phyloP scores from a whole-genome alignment of 2,797 vertebrate genomes.

The Neosilurus hyrtlii region DNA sequence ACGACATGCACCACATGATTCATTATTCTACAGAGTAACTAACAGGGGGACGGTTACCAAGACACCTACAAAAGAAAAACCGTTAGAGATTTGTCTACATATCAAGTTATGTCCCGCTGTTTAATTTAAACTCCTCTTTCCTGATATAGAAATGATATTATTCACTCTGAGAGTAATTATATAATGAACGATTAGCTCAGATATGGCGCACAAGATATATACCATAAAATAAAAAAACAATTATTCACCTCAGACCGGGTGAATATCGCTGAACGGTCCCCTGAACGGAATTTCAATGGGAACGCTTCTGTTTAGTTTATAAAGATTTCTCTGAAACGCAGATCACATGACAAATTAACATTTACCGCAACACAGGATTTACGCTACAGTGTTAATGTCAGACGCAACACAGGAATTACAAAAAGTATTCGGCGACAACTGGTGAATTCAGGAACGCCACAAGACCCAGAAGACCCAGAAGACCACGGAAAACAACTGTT shows the following conservation, averaged over 20 bases:
- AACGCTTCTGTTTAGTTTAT: too few species aligned
- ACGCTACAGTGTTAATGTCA: too few species aligned
- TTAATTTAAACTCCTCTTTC: background rate
- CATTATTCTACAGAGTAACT: constrained; percentile 5
- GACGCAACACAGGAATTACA: too few species aligned
- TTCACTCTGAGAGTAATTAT: too few species aligned
- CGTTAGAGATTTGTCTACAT: background rate
- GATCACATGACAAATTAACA: too few species aligned
- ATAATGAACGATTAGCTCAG: background rate
- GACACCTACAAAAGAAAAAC: background rate
- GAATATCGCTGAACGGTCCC: too few species aligned
- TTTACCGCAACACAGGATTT: too few species aligned
- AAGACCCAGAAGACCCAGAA: background rate
- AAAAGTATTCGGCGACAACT: background rate
- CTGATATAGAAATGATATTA: background rate
- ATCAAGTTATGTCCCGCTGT: background rate
- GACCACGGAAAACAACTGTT: background rate
- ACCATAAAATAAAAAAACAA: too few species aligned
- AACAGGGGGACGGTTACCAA: background rate
- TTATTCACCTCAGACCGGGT: too few species aligned
- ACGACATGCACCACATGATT: background rate
- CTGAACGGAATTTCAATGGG: too few species aligned
- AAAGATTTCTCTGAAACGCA: too few species aligned
- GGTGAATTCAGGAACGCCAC: background rate
- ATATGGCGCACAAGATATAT: background rate